Evolutionary conservation across 2,113 vertebrate genomes (phyloP).

Genomic region (Lepisosteus oculatus): DNA sequence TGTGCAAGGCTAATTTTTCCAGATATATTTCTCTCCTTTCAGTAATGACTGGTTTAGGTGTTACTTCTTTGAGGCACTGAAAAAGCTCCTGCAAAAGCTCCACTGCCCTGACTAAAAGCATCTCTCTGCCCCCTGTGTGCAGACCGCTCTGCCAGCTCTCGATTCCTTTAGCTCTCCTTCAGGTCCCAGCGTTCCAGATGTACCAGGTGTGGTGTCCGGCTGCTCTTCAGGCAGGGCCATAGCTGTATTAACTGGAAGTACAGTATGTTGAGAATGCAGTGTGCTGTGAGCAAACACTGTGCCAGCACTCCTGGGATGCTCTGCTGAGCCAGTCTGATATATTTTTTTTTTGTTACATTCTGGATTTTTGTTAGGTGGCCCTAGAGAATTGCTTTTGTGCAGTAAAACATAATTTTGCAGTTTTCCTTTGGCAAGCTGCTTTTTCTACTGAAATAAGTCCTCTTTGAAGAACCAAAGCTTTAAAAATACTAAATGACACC

Average conservation of each 20-base stretch:
- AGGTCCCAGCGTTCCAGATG: background rate
- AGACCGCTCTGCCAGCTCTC: background rate
- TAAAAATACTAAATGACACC: no score
- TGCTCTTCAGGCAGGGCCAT: background rate
- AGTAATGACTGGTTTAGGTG: no score
- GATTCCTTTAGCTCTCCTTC: background rate
- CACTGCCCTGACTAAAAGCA: background rate
- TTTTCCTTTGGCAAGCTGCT: background rate
- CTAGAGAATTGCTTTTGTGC: no score
- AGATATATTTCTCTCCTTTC: no score
- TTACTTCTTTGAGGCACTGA: no score
- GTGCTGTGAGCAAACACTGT: background rate
- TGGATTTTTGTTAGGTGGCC: background rate
- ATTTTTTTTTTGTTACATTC: background rate
- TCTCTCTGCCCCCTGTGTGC: background rate
- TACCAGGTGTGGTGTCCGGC: background rate
- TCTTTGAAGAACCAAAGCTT: slow-evolving; percentile 5
- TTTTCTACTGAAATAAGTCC: background rate
- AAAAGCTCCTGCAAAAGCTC: no score
- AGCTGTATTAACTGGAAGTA: background rate
- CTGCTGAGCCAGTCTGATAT: background rate
- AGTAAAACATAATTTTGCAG: no score
- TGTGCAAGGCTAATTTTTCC: no score
- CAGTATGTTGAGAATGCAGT: background rate
- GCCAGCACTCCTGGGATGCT: background rate